Conservation (phyloP, 2,797 vertebrate species). For the Buceros bicornis region DNA sequence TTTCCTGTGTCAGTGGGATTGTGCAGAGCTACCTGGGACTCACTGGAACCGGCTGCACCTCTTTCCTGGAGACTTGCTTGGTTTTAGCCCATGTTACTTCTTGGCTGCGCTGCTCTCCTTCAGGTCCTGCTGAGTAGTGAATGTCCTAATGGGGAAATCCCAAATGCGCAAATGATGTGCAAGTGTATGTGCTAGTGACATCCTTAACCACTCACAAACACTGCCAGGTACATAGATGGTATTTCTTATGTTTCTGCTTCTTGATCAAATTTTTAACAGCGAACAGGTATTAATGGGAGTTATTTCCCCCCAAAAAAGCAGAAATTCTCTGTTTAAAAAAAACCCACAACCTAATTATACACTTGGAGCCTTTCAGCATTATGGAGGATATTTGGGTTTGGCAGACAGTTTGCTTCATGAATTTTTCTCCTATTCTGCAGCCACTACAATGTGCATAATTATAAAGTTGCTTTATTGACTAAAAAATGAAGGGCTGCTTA, state of each 20-base stretch:
- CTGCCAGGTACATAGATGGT: not conserved
- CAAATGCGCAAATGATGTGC: accelerated
- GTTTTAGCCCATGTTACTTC: not conserved
- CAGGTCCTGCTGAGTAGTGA: not conserved
- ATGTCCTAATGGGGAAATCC: not conserved
- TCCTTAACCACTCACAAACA: no score
- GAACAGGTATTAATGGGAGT: not conserved
- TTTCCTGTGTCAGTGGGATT: not conserved
- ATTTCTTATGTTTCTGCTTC: not conserved
- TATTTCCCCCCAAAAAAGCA: not conserved
- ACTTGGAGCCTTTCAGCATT: not conserved
- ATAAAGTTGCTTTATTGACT: not conserved
- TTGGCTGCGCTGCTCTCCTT: not conserved
- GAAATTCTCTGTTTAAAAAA: not conserved
- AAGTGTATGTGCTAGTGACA: not conserved
- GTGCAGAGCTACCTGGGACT: not conserved
- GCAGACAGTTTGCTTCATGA: not conserved
- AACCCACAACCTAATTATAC: not conserved
- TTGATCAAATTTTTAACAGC: not conserved
- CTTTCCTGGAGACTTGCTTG: not conserved
- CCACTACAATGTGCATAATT: not conserved
- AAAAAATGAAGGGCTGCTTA: not conserved
- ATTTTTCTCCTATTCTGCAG: not conserved
- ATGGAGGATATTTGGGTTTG: not conserved
- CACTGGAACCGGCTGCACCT: not conserved